Conservation (phyloP, 2,113 vertebrate species). For the Peromyscus californicus region DNA sequence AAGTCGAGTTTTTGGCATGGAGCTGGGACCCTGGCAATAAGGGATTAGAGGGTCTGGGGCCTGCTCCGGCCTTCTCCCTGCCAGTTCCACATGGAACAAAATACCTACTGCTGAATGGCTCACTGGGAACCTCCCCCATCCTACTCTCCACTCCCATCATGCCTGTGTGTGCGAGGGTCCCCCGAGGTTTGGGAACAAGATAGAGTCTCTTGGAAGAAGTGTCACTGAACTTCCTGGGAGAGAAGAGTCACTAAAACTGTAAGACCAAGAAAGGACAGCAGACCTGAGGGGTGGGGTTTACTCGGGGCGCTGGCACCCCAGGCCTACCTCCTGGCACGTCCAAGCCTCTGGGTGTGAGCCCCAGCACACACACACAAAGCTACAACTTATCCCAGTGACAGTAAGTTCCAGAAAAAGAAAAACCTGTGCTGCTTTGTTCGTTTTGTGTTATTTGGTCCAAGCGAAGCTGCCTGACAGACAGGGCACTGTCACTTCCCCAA, state of each 20-base stretch:
- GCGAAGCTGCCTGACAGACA: neutral
- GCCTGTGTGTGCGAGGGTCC: neutral
- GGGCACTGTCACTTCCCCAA: neutral
- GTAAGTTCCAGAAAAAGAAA: slow-evolving; percentile 18
- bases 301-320: too few species aligned
- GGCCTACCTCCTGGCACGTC: neutral
- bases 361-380: neutral
- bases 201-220: neutral
- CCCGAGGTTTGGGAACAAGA: slow-evolving; percentile 36
- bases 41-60: slow-evolving; percentile 76
- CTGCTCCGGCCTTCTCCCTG: slow-evolving; percentile 61
- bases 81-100: slow-evolving; percentile 68
- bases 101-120: slow-evolving; percentile 28
- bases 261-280: neutral
- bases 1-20: slow-evolving; percentile 73
- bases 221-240: slow-evolving; percentile 25
- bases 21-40: slow-evolving; percentile 61
- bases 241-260: neutral
- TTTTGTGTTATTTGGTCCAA: neutral
- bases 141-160: neutral
- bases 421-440: neutral
- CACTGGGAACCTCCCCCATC: neutral
- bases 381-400: neutral
- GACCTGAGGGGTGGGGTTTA: neutral
- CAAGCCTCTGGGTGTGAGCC: neutral